Evolutionary conservation across 2,113 vertebrate genomes (phyloP).

Genomic region (Genyomyrus donnyi): DNA sequence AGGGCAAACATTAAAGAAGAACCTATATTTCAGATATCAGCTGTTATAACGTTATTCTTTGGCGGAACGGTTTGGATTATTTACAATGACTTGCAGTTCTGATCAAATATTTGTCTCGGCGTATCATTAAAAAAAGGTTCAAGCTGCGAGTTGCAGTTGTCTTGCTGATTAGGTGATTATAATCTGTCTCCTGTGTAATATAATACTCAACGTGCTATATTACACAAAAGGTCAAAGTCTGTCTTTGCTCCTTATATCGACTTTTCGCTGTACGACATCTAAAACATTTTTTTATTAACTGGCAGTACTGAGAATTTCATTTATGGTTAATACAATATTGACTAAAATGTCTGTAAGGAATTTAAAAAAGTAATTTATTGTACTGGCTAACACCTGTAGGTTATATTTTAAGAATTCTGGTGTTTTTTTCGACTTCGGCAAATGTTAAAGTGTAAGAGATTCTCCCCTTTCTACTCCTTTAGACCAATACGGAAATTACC

Average conservation of each 20-base stretch:
- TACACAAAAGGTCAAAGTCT: conserved; percentile 1
- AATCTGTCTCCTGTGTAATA: conserved; percentile 2
- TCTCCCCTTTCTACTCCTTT: not conserved
- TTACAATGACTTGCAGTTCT: not conserved
- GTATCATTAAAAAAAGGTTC: not conserved
- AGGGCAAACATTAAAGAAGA: not conserved
- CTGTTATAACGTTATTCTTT: not conserved
- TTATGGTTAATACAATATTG: not conserved
- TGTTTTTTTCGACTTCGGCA: not conserved
- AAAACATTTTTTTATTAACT: not conserved
- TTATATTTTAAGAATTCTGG: not conserved
- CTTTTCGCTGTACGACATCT: not conserved
- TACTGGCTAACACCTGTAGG: not conserved
- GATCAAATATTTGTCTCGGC: not conserved
- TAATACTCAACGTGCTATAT: conserved; percentile 12
- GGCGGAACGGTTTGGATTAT: not conserved
- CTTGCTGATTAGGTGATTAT: not conserved
- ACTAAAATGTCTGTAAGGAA: not conserved
- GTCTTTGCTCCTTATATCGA: not conserved
- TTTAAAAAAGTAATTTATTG: not conserved
- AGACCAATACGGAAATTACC: not conserved
- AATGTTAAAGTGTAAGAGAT: not conserved
- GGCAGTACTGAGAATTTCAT: not conserved
- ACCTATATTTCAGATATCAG: not conserved
- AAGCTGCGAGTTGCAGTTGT: not conserved